These are phyloP conservation scores for Corythaeola cristata DNA, from an alignment of 2,113 vertebrate species.

Conservation along the genomic window DNA sequence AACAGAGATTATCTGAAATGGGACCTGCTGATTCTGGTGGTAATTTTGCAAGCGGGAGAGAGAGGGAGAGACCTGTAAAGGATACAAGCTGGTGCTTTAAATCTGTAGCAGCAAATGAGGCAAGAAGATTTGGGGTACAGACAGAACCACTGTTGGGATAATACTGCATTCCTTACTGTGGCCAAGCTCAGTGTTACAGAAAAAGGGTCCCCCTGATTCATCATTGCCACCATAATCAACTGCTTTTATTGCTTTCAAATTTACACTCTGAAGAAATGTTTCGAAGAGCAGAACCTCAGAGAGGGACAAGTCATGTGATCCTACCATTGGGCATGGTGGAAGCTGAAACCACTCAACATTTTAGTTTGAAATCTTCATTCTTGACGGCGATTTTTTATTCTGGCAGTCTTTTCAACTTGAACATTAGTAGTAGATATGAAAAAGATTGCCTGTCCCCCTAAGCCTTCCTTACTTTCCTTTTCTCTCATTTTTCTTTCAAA, in stretches of 20 bases:
- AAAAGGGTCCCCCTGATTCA: neutral
- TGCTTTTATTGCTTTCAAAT: neutral
- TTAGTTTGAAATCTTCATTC: neutral
- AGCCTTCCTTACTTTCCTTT: neutral
- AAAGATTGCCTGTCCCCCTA: neutral
- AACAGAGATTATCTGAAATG: conserved; percentile 56
- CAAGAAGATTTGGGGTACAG: neutral
- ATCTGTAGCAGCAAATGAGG: neutral
- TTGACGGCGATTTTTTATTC: neutral
- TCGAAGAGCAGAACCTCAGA: neutral
- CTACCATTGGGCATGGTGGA: accelerated
- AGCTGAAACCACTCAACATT: neutral
- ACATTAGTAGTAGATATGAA: neutral
- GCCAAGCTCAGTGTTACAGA: neutral
- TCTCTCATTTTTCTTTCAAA: neutral
- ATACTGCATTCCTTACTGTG: neutral
- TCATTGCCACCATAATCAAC: neutral
- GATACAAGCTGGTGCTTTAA: neutral
- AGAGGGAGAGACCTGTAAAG: neutral
- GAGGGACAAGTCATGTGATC: neutral
- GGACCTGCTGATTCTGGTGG: neutral
- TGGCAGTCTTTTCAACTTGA: neutral
- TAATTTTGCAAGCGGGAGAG: neutral
- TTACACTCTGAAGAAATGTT: neutral
- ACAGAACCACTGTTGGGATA: neutral